A percentile compares a stretch with the other conserved stretches of the same genome.
phyloP scores from a whole-genome alignment of 2,888 invertebrate species.

The Drosophila gaucha region DNA sequence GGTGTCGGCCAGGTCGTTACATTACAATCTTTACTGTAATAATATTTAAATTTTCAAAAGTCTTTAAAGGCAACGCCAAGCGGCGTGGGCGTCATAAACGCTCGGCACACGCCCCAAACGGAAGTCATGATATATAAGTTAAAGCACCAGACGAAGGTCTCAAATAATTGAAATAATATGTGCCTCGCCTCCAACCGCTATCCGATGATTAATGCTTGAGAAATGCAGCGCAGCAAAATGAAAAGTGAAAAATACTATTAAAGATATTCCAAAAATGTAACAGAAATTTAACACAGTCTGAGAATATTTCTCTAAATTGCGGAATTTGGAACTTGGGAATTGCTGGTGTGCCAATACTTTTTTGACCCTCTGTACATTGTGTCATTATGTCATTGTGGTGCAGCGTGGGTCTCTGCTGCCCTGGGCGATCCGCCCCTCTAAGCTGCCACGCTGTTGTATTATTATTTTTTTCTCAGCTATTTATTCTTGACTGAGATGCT shows the following conservation, averaged over 20 bases:
- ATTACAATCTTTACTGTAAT: slow-evolving; percentile 57
- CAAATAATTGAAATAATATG: slow-evolving; percentile 13
- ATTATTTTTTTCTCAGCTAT: too few relatives aligned
- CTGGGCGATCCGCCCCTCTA: too few relatives aligned
- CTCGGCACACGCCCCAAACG: slow-evolving; percentile 33
- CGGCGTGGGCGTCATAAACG: too few relatives aligned
- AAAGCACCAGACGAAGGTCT: slow-evolving; percentile 13
- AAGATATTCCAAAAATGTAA: background rate
- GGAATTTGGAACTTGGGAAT: too few relatives aligned
- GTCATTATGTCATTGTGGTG: too few relatives aligned
- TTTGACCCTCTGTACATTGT: too few relatives aligned
- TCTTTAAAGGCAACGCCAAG: slow-evolving; percentile 10
- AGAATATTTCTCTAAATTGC: too few relatives aligned
- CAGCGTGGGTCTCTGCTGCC: too few relatives aligned
- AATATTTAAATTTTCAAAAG: slow-evolving; percentile 54
- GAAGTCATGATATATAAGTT: slow-evolving; percentile 29
- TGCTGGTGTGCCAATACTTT: too few relatives aligned
- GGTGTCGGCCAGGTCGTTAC: slow-evolving; percentile 59
- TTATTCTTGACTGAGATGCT: too few relatives aligned
- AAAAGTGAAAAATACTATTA: background rate
- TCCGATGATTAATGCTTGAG: slow-evolving; percentile 11
- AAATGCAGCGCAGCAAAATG: background rate
- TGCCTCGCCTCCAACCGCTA: background rate
- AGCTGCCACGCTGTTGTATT: too few relatives aligned
- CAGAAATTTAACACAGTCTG: too few relatives aligned